Evolutionary conservation across 2,888 invertebrate genomes (phyloP).

Genomic region (Phoronis australis): DNA sequence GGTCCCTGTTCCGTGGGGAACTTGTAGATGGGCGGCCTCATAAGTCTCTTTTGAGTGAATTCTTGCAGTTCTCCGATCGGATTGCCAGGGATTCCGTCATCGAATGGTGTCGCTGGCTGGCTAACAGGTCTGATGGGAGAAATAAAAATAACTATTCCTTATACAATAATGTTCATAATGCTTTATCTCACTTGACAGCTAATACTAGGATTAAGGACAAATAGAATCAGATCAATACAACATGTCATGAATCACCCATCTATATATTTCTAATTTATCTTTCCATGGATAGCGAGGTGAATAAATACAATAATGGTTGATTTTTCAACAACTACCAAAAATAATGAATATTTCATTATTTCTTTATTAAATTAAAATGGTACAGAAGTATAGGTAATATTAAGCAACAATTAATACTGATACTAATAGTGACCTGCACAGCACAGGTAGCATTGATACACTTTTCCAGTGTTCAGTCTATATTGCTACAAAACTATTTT

Average conservation of each 20-base stretch:
- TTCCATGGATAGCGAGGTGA: too few relatives aligned
- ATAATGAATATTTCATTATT: too few relatives aligned
- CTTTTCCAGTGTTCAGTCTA: too few relatives aligned
- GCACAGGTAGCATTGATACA: too few relatives aligned
- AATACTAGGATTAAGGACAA: background rate
- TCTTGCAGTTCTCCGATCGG: slow-evolving; percentile 91
- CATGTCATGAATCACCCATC: background rate
- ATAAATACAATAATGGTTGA: too few relatives aligned
- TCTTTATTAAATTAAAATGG: too few relatives aligned
- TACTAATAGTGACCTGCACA: too few relatives aligned
- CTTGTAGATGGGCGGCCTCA: slow-evolving; percentile 92
- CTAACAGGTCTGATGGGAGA: background rate
- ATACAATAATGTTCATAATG: background rate
- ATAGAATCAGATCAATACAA: background rate
- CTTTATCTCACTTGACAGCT: slow-evolving; percentile 4
- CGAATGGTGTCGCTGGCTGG: too few relatives aligned
- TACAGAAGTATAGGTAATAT: too few relatives aligned
- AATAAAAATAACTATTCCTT: background rate
- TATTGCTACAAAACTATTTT: too few relatives aligned
- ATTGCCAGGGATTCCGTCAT: slow-evolving; percentile 73
- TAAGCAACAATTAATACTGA: too few relatives aligned
- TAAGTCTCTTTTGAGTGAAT: slow-evolving; percentile 90
- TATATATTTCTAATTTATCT: background rate
- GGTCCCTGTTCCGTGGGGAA: slow-evolving; percentile 79
- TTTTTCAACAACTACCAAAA: too few relatives aligned